Evolutionary conservation across 2,113 vertebrate species (phyloP).

Genomic region (Greenwoodochromis staneri): DNA sequence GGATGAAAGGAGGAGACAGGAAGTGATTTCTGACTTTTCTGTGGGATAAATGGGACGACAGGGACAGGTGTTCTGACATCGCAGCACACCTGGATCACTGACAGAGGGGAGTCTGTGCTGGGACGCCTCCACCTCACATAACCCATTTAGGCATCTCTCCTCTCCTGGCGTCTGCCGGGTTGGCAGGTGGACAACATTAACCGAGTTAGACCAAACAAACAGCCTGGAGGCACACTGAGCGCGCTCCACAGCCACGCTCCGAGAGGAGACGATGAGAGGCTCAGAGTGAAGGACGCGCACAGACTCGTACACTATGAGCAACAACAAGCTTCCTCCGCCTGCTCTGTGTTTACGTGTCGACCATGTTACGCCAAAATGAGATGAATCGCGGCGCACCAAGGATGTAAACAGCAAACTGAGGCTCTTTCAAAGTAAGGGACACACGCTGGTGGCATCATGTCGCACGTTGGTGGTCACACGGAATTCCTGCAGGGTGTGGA

Average conservation of each 20-base stretch:
- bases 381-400: neutral
- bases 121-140: neutral
- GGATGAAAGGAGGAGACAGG: neutral
- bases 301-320: neutral
- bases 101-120: neutral
- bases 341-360: neutral
- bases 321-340: neutral
- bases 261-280: neutral
- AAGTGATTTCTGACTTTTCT: neutral
- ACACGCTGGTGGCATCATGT: constrained; percentile 20
- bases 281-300: neutral
- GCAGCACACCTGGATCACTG: neutral
- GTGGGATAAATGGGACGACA: neutral
- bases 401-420: neutral
- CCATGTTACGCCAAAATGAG: neutral
- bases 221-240: neutral
- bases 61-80: neutral
- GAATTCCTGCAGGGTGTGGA: constrained; percentile 2
- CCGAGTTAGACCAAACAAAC: neutral
- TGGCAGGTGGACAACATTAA: constrained; percentile 8
- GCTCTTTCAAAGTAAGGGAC: neutral
- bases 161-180: neutral
- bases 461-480: neutral
- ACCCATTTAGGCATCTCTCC: neutral
- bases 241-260: neutral